These are phyloP conservation scores for Myiothlypis coronata DNA, from an alignment of 2,797 vertebrate genomes.

Conservation along the genomic window DNA sequence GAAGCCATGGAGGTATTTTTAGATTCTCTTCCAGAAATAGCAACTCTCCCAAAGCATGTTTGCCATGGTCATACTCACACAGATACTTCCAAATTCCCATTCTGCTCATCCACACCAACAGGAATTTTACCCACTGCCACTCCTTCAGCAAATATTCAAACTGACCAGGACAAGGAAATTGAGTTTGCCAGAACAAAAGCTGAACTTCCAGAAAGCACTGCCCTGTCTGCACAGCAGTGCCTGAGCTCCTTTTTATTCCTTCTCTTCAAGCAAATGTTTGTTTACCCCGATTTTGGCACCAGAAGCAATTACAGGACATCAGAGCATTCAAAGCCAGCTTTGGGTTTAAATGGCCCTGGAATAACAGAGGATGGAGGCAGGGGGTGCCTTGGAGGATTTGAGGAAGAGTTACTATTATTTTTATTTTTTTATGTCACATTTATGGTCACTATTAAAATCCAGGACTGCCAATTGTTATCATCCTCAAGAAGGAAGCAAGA, in stretches of 20 bases:
- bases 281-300: conserved; percentile 21
- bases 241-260: background rate
- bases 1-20: background rate
- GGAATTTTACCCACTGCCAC: background rate
- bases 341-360: background rate
- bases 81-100: background rate
- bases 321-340: background rate
- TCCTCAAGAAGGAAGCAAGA: background rate
- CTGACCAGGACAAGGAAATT: background rate
- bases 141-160: background rate
- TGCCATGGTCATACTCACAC: background rate
- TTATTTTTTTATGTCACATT: background rate
- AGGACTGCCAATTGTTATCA: background rate
- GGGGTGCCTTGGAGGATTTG: background rate
- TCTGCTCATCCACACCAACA: background rate
- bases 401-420: background rate
- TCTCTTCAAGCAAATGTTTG: background rate
- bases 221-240: background rate
- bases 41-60: background rate
- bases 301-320: background rate
- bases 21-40: background rate
- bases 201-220: background rate
- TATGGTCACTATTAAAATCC: background rate
- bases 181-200: background rate
- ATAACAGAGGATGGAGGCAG: background rate